Evolutionary conservation across 2,113 vertebrate species (phyloP), one percentile per base, ranked within the genome.

Genomic region (Trichechus manatus): DNA sequence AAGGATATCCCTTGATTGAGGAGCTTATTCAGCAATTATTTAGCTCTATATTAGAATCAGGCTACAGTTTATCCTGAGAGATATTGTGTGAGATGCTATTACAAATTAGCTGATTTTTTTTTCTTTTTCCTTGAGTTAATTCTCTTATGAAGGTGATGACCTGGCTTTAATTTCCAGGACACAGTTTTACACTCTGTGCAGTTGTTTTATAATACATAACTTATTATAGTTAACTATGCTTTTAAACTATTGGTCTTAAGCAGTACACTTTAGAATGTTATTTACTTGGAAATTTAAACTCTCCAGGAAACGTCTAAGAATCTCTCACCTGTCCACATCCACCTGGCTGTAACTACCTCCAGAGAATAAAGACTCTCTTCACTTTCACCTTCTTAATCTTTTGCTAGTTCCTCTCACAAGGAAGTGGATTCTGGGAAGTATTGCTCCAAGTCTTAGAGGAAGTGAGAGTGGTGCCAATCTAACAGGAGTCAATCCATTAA

Each of bases 211-310:
- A 83, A 59, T 47, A 88, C 91, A 85, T 36, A 86, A 61, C 15
- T 56, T 75, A 59, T 6, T 61, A 70, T 19, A 70, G 22, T 61
- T 63, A 36, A 56, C 27, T 39, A 5, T 59, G 47, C 66, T 44
- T 95, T 86, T 81, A 92, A 27, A 63, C 20, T 39, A 61, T 72
- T 70, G 5, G 47, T 36, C 74, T 89, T 78, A 96, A 70, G 44
- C 50, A 68, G 56, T 61, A 20, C 1, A 31, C 14, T 94, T 72
- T 33, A 79, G 8, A 31, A 1, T 66, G 29, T 66, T 80, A 47
- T 50, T 88, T 91, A 42, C 44, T 91, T 78, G 42, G 11, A 74
- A 70, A 93, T 93, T 89, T 84, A 81, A 31, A 23, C 25, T 79
- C 39, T 86, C 15, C 1, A 50, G 50, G 72, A 91, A 91, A 39